Conservation (phyloP, 2,797 vertebrate genomes). For the Neostethus bicornis region DNA sequence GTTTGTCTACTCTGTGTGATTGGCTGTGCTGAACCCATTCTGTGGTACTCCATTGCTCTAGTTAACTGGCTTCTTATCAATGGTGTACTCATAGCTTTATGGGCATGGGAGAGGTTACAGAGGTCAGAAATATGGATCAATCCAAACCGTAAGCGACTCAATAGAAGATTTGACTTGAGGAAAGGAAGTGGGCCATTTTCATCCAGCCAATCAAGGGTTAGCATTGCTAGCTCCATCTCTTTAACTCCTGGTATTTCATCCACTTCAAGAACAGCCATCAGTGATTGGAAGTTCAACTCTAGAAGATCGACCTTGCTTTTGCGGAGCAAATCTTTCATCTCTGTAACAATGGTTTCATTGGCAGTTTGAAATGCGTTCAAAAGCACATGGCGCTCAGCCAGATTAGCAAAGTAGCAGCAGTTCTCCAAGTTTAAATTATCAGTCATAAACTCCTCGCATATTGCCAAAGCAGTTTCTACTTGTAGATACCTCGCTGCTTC, state of each 20-base stretch:
- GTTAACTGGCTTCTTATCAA: constrained; percentile 87
- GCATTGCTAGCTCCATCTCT: constrained; percentile 79
- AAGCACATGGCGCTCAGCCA: constrained; percentile 86
- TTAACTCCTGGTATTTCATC: constrained; percentile 83
- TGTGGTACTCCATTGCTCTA: constrained; percentile 90
- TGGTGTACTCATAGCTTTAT: constrained; percentile 81
- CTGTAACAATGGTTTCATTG: constrained; percentile 81
- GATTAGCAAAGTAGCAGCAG: constrained; percentile 89
- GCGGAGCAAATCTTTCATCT: constrained; percentile 80
- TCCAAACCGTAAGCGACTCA: constrained; percentile 87
- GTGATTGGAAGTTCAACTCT: constrained; percentile 83
- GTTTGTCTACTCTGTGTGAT: constrained; percentile 85
- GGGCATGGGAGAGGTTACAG: constrained; percentile 70
- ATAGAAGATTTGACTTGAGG: constrained; percentile 79
- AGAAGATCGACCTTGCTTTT: constrained; percentile 68
- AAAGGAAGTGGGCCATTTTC: constrained; percentile 81
- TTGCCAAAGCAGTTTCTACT: constrained; percentile 84
- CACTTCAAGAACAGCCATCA: constrained; percentile 81
- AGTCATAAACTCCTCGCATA: constrained; percentile 87
- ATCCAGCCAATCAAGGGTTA: constrained; percentile 87
- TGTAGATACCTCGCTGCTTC: constrained; percentile 93
- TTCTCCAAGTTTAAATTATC: constrained; percentile 83
- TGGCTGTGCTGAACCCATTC: constrained; percentile 82
- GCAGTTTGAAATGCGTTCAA: constrained; percentile 74
- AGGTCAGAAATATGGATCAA: constrained; percentile 81